phyloP scores from a whole-genome alignment of 2,888 invertebrate genomes.

The Ypsolopha scabrella region DNA sequence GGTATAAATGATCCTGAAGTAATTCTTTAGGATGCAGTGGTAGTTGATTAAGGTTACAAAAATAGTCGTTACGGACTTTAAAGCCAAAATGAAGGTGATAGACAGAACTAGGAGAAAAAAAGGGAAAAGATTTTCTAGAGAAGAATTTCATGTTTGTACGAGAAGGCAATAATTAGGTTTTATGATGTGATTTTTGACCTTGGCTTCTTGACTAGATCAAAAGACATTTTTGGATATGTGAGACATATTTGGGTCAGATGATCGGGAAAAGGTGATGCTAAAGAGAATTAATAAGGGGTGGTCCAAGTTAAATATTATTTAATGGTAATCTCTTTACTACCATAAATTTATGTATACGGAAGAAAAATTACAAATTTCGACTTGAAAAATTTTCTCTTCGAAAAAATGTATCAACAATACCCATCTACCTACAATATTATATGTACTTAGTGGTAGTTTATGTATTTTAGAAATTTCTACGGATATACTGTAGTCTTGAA shows the following conservation, averaged over 20 bases:
- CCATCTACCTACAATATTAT: too few species aligned
- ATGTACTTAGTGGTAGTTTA: too few species aligned
- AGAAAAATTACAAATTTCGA: too few species aligned
- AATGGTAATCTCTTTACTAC: neutral
- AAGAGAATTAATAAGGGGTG: neutral
- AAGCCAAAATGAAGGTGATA: conserved; percentile 11
- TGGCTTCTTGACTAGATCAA: neutral
- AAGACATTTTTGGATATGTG: neutral
- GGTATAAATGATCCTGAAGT: too few species aligned
- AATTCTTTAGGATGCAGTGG: too few species aligned
- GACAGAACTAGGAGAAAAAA: neutral
- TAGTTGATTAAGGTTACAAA: too few species aligned
- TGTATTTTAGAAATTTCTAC: too few species aligned
- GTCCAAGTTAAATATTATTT: neutral
- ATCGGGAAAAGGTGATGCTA: too few species aligned
- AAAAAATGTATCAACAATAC: too few species aligned
- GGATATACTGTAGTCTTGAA: too few species aligned
- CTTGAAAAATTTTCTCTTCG: too few species aligned
- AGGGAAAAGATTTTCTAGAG: too few species aligned
- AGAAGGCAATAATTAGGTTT: conserved; percentile 15
- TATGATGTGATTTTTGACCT: conserved; percentile 1
- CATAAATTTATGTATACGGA: neutral
- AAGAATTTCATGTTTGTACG: conserved; percentile 13
- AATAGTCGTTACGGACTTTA: neutral
- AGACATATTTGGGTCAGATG: neutral